These are phyloP conservation scores for Bombylius discolor DNA, from an alignment of 2,888 invertebrate species.

Conservation along the genomic window DNA sequence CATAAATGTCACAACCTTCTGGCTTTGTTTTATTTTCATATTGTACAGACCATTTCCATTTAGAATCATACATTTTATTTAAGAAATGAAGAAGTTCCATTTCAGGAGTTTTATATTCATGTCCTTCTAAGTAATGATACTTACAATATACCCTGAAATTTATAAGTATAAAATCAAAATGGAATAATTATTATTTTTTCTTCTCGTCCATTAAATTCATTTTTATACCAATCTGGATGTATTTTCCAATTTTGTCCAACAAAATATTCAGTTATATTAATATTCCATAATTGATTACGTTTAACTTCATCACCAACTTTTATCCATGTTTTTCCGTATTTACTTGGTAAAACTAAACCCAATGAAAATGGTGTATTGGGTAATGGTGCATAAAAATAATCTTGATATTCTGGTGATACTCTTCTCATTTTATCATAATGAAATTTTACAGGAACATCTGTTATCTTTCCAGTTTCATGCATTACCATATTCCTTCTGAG, in stretches of 20 bases:
- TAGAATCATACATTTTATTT: conserved; percentile 44
- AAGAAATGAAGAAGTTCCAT: conserved; percentile 64
- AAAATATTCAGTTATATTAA: conserved; percentile 61
- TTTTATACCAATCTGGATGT: conserved; percentile 65
- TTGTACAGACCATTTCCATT: conserved; percentile 52
- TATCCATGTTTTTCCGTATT: conserved; percentile 48
- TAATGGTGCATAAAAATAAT: conserved; percentile 72
- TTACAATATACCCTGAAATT: conserved; percentile 67
- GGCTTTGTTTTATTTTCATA: conserved; percentile 34
- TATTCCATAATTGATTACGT: conserved; percentile 50
- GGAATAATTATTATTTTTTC: neutral
- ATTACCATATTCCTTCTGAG: conserved; percentile 57
- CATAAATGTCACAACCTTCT: conserved; percentile 21
- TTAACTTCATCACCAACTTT: conserved; percentile 66
- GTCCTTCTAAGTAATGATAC: conserved; percentile 69
- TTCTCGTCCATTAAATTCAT: neutral
- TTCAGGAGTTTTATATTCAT: conserved; percentile 60
- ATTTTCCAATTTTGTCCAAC: conserved; percentile 60
- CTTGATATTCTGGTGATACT: conserved; percentile 61
- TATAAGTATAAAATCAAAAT: neutral
- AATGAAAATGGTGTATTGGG: conserved; percentile 78
- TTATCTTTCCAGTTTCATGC: conserved; percentile 50
- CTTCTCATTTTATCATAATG: conserved; percentile 80
- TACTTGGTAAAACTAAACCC: conserved; percentile 68
- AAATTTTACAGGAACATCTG: conserved; percentile 56